A percentile compares a stretch with the other conserved stretches of the same genome.
These are phyloP conservation scores for Pollimyrus isidori DNA, from an alignment of 2,113 vertebrate species.

Conservation along the genomic window DNA sequence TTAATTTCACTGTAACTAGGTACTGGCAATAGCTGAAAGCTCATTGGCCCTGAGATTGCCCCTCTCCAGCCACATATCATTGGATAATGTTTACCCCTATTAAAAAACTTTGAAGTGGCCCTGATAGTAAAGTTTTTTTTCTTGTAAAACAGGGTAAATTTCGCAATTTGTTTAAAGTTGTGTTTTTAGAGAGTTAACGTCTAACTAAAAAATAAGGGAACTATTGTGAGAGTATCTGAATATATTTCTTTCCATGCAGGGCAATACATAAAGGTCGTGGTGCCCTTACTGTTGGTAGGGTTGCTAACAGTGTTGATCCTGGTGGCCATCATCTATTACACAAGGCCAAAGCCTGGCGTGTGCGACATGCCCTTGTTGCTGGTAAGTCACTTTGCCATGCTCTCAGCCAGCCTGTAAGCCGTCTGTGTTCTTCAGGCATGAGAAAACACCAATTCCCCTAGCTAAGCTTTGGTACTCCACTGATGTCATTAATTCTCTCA, in stretches of 20 bases:
- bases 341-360: background rate
- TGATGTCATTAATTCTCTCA: background rate
- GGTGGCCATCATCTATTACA: background rate
- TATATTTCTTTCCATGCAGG: background rate
- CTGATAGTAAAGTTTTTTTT: background rate
- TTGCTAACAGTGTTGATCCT: background rate
- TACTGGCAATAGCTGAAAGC: background rate
- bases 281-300: conserved; percentile 2
- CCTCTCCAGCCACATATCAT: background rate
- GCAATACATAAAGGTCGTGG: background rate
- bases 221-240: background rate
- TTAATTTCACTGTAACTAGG: no score
- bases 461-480: background rate
- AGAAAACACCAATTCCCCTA: background rate
- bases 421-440: background rate
- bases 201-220: background rate
- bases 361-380: conserved; percentile 12
- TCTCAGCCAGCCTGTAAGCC: no score
- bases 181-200: background rate
- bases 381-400: conserved; percentile 24
- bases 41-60: background rate
- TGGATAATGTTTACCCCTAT: background rate
- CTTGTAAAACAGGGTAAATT: background rate
- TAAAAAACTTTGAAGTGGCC: background rate
- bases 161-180: background rate